Conservation (phyloP, 2,888 invertebrate genomes). For the Lucinisca nassula region DNA sequence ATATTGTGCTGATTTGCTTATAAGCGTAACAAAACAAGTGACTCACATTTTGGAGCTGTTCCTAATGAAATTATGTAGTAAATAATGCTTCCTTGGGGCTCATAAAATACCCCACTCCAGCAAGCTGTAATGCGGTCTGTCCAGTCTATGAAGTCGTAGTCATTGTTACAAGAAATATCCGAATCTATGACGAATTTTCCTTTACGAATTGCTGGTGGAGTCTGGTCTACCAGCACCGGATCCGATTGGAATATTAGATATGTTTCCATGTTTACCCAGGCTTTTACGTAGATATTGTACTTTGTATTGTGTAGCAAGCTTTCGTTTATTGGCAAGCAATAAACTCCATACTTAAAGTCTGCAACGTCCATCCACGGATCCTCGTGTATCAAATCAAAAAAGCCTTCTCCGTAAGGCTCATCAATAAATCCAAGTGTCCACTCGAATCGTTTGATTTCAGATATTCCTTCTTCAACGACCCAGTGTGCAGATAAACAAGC, state of each 20-base stretch:
- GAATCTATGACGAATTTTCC: constrained; percentile 68
- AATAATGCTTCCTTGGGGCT: constrained; percentile 32
- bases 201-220: constrained; percentile 63
- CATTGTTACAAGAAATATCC: constrained; percentile 48
- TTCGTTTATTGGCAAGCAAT: constrained; percentile 60
- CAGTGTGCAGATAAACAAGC: constrained; percentile 51
- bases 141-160: constrained; percentile 70
- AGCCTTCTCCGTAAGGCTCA: constrained; percentile 59
- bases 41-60: constrained; percentile 46
- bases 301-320: constrained; percentile 38
- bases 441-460: constrained; percentile 53
- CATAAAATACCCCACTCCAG: constrained; percentile 68
- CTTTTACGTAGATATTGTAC: constrained; percentile 59
- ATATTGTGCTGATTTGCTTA: no score
- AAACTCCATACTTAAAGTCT: constrained; percentile 20
- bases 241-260: constrained; percentile 49
- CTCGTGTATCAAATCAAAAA: constrained; percentile 58
- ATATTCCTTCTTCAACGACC: not conserved
- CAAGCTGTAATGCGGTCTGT: constrained; percentile 64
- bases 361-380: constrained; percentile 69
- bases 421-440: constrained; percentile 66
- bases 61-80: constrained; percentile 52
- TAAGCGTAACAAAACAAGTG: no score
- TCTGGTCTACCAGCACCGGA: constrained; percentile 65
- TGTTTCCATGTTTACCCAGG: constrained; percentile 57